Conservation (phyloP, 2,797 vertebrate species). For the Decapterus maruadsi region DNA sequence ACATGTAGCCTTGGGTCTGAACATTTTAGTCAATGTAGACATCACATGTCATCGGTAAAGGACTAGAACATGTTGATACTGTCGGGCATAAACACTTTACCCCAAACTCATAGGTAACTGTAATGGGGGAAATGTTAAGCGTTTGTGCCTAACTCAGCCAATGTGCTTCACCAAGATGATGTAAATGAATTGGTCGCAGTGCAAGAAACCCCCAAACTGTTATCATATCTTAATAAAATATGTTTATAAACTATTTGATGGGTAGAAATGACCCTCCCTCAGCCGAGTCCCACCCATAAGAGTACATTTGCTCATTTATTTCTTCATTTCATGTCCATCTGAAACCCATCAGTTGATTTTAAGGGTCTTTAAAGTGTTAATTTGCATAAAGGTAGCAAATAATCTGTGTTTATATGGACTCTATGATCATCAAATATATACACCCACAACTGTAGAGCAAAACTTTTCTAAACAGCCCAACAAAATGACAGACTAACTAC, state of each 20-base stretch:
- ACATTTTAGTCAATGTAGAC: conserved; percentile 3
- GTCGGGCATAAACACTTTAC: background rate
- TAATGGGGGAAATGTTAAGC: too few species aligned
- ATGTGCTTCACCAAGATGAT: background rate
- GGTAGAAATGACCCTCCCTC: background rate
- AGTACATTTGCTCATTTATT: background rate
- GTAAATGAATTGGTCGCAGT: background rate
- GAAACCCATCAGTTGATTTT: background rate
- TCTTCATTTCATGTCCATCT: background rate
- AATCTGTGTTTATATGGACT: background rate
- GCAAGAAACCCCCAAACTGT: background rate
- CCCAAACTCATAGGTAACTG: too few species aligned
- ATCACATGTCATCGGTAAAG: background rate
- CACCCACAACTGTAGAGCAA: background rate
- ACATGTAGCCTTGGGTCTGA: background rate
- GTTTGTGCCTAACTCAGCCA: background rate
- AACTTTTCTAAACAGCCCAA: conserved; percentile 35
- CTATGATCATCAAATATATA: background rate
- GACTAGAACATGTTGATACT: conserved; percentile 2
- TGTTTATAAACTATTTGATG: background rate
- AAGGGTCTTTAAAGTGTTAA: background rate
- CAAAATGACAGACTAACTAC: conserved; percentile 28
- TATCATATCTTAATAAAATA: background rate
- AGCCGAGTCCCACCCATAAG: too few species aligned
- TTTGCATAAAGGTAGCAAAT: background rate